phyloP scores from a whole-genome alignment of 2,113 vertebrate genomes.

The Brachyistius frenatus region DNA sequence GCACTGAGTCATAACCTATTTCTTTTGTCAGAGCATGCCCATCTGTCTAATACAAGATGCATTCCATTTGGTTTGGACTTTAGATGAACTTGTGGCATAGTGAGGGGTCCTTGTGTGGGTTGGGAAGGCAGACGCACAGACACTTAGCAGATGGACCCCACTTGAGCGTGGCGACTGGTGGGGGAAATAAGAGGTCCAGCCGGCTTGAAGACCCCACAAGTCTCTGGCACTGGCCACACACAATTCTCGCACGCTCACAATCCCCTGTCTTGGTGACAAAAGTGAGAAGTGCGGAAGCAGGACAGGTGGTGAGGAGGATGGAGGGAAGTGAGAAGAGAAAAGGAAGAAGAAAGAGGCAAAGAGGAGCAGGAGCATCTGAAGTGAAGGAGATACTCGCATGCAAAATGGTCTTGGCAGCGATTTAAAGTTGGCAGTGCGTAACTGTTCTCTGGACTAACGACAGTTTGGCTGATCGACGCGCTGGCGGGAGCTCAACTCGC shows the following conservation, averaged over 20 bases:
- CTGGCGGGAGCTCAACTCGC: constrained; percentile 53
- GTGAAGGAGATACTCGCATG: constrained; percentile 51
- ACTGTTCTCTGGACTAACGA: constrained; percentile 51
- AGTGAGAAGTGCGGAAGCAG: constrained; percentile 66
- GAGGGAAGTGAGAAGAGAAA: constrained; percentile 57
- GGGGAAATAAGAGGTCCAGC: constrained; percentile 57
- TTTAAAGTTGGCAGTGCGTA: constrained; percentile 52
- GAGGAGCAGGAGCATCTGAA: constrained; percentile 21
- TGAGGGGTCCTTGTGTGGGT: constrained; percentile 60
- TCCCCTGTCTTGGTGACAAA: constrained; percentile 60
- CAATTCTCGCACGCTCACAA: constrained; percentile 4
- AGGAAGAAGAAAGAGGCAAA: constrained; percentile 20
- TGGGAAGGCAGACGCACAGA: constrained; percentile 63
- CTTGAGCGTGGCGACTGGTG: constrained; percentile 49
- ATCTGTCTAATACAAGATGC: constrained; percentile 66
- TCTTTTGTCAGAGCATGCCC: constrained; percentile 46
- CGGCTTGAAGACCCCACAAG: constrained; percentile 56
- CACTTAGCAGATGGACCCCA: constrained; percentile 77
- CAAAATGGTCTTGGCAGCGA: constrained; percentile 57
- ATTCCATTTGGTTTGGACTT: constrained; percentile 57
- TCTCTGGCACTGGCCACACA: constrained; percentile 33
- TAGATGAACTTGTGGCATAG: constrained; percentile 63
- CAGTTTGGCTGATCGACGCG: constrained; percentile 58
- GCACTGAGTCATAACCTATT: constrained; percentile 22
- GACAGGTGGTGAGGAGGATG: constrained; percentile 71